Evolutionary conservation across 2,113 vertebrate species (phyloP).

Genomic region (Strix aluco): DNA sequence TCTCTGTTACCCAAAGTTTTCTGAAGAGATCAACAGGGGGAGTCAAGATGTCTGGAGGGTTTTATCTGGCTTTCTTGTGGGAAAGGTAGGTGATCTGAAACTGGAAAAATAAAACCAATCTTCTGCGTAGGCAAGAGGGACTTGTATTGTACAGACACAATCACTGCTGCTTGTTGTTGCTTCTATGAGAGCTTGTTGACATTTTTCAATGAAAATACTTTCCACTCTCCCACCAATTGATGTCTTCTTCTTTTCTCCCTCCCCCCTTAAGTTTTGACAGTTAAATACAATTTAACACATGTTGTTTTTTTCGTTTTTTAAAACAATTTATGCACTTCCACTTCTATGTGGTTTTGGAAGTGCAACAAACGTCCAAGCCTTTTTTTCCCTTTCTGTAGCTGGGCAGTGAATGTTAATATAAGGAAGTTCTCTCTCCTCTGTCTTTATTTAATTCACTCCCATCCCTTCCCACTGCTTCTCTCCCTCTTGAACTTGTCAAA

Average conservation of each 20-base stretch:
- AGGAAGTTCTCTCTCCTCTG: background rate
- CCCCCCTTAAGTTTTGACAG: background rate
- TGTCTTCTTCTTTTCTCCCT: background rate
- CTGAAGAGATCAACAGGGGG: accelerated
- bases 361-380: background rate
- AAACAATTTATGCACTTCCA: background rate
- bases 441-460: background rate
- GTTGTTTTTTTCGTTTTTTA: background rate
- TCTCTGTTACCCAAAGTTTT: background rate
- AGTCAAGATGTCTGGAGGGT: background rate
- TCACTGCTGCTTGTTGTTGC: background rate
- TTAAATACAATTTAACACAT: background rate
- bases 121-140: background rate
- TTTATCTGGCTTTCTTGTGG: background rate
- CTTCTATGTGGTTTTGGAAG: background rate
- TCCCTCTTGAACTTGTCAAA: background rate
- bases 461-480: background rate
- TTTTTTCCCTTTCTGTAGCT: background rate
- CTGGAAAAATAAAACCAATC: background rate
- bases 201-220: constrained; percentile 47
- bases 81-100: background rate
- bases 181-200: constrained; percentile 21
- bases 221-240: background rate
- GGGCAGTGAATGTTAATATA: background rate
- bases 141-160: background rate